Percentiles rank a stretch among this genome's conserved stretches.
phyloP scores from a whole-genome alignment of 2,797 vertebrate species.

The Holocentrus rufus region DNA sequence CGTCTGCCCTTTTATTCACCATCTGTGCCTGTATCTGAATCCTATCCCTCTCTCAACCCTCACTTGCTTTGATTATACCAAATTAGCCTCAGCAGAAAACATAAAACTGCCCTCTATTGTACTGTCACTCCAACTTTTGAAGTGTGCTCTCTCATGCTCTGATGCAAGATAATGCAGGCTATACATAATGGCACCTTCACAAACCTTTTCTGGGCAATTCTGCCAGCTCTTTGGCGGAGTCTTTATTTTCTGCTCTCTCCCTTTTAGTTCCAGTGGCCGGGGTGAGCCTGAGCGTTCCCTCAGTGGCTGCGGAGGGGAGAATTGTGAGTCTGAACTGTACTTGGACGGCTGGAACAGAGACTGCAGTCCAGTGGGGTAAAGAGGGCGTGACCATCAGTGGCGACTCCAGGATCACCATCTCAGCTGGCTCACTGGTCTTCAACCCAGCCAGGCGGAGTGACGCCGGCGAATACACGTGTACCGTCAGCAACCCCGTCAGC shows the following conservation, averaged over 20 bases:
- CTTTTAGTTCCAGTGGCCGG: conserved; percentile 69
- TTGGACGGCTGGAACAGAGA: conserved; percentile 71
- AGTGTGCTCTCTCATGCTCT: conserved; percentile 24
- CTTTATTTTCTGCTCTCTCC: conserved; percentile 10
- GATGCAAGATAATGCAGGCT: background rate
- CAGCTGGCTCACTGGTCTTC: conserved; percentile 73
- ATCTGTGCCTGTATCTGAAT: conserved; percentile 74
- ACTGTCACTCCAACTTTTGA: conserved; percentile 56
- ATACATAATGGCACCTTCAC: conserved; percentile 19
- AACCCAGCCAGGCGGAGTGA: conserved; percentile 73
- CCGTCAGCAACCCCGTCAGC: conserved; percentile 80
- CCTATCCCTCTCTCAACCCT: conserved; percentile 59
- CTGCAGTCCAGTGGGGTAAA: conserved; percentile 77
- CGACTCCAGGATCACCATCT: conserved; percentile 73
- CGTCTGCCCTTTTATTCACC: conserved; percentile 75
- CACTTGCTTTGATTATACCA: conserved; percentile 76
- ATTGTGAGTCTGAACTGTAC: conserved; percentile 78
- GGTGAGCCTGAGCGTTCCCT: conserved; percentile 73
- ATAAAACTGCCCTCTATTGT: conserved; percentile 61
- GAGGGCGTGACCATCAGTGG: conserved; percentile 55
- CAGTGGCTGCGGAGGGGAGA: conserved; percentile 68
- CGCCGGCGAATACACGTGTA: conserved; percentile 79
- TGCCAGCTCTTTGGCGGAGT: conserved; percentile 22
- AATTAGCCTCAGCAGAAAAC: conserved; percentile 72
- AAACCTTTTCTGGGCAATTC: conserved; percentile 21